phyloP scores from a whole-genome alignment of 2,888 invertebrate species.

The Sarcophaga caerulescens region DNA sequence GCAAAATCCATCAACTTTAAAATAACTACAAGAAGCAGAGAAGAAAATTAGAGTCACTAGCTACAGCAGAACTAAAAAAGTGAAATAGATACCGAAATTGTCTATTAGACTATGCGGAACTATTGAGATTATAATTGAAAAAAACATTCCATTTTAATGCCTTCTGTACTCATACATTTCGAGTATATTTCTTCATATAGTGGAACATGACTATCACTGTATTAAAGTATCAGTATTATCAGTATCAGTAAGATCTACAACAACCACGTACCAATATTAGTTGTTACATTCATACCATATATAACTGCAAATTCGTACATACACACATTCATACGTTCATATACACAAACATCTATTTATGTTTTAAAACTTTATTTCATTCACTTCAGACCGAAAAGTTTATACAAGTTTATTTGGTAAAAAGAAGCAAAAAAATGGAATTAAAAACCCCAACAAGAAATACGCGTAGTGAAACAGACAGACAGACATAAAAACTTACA shows the following conservation, averaged over 20 bases:
- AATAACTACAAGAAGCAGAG: too few species aligned
- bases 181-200: background rate
- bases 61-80: too few species aligned
- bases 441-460: slow-evolving; percentile 5
- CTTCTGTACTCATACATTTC: background rate
- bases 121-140: too few species aligned
- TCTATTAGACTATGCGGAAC: too few species aligned
- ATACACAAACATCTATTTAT: slow-evolving; percentile 14
- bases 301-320: background rate
- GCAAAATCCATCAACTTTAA: too few species aligned
- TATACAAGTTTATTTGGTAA: slow-evolving; percentile 28
- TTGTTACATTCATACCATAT: background rate
- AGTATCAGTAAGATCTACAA: slow-evolving; percentile 22
- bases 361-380: slow-evolving; percentile 35
- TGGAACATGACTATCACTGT: background rate
- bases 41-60: too few species aligned
- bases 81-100: too few species aligned
- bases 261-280: slow-evolving; percentile 28
- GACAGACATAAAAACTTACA: background rate
- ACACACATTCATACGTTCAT: slow-evolving; percentile 4
- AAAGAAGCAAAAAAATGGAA: background rate
- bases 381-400: slow-evolving; percentile 42
- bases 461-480: background rate
- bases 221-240: background rate
- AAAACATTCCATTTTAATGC: too few species aligned